Evolutionary conservation across 2,113 vertebrate species (phyloP), one percentile per base, ranked within the genome.

Genomic region (Paedocypris sp.): DNA sequence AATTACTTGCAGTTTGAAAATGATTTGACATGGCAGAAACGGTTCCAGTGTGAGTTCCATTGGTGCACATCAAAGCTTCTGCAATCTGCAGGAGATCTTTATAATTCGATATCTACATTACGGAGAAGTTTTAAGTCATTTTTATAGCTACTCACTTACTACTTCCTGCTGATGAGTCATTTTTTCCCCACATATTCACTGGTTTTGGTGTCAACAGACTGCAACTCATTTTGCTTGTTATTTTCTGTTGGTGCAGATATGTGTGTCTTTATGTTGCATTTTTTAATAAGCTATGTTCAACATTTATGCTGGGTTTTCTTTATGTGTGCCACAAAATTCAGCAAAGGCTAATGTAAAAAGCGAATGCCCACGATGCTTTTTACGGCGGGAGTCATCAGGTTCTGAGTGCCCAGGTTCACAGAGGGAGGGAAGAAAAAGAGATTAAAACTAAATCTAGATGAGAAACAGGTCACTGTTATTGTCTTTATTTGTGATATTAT

Each of bases 141-240:
- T 46, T 36, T 35, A 33, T 35, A 47, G 22, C 20, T 8, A 60
- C 46, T 60, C 31, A 60, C 31, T 36, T 48, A 29, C 43, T 33
- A 11, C 31, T 60, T 33, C 39, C 32, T 4, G 5, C 42, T 60
- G 31, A 45, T 43, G 4, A 45, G 4, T 25, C 18, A 15, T 6
- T 47, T 53, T n/a, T 4, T 18, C 23, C 13, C 22, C 29, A 60
- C 47, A 18, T 26, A 59, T 59, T 23, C 11, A 26, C 19, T 25
- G 0, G 49, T 50, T 42, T 2, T 31, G 2, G 42, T 43, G 26
- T 35, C 39, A 53, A 10, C 13, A 20, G n/a, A n/a, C 20, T 33
- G 8, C 20, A 43, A 4, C 26, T 29, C 3, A 26, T 32, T 22
- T 22, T 33, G 11, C 8, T 26, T 47, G 16, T 20, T 32, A 12